Percentiles rank a stretch among this genome's conserved stretches.
Evolutionary conservation across 2,888 invertebrate genomes (phyloP).

Genomic region (Lomographa bimaculata): DNA sequence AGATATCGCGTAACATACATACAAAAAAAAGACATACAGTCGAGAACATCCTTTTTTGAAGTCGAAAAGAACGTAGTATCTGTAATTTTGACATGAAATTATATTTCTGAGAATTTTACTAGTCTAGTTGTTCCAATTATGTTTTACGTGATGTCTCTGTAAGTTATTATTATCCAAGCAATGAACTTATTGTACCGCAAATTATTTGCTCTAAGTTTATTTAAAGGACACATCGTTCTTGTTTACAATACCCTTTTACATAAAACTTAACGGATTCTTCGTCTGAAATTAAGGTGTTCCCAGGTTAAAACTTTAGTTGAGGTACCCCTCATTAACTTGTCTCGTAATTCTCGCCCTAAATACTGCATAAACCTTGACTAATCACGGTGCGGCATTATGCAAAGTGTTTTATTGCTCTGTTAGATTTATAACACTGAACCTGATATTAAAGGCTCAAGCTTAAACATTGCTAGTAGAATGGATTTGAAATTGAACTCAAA

Average conservation of each 20-base stretch:
- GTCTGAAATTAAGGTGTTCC: slow-evolving; percentile 16
- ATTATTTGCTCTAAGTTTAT: slow-evolving; percentile 24
- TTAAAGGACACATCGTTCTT: slow-evolving; percentile 16
- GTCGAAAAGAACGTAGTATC: too few species aligned
- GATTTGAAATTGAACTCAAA: background rate
- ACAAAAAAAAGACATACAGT: too few species aligned
- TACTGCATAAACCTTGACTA: slow-evolving; percentile 26
- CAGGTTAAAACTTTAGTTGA: slow-evolving; percentile 17
- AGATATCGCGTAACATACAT: too few species aligned
- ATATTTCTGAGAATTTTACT: too few species aligned
- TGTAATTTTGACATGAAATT: too few species aligned
- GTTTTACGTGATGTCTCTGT: slow-evolving; percentile 16
- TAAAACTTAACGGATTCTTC: slow-evolving; percentile 16
- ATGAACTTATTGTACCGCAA: slow-evolving; percentile 21
- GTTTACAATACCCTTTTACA: slow-evolving; percentile 13
- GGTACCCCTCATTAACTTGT: slow-evolving; percentile 18
- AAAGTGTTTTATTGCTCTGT: slow-evolving; percentile 20
- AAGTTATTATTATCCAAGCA: slow-evolving; percentile 24
- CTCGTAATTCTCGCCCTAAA: slow-evolving; percentile 22
- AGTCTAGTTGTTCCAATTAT: too few species aligned
- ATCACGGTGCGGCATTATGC: slow-evolving; percentile 21
- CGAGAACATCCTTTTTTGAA: too few species aligned
- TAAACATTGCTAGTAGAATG: slow-evolving; percentile 3
- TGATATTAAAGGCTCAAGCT: slow-evolving; percentile 11
- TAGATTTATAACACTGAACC: slow-evolving; percentile 14